phyloP scores from a whole-genome alignment of 2,113 vertebrate genomes.

The Phaethon lepturus region DNA sequence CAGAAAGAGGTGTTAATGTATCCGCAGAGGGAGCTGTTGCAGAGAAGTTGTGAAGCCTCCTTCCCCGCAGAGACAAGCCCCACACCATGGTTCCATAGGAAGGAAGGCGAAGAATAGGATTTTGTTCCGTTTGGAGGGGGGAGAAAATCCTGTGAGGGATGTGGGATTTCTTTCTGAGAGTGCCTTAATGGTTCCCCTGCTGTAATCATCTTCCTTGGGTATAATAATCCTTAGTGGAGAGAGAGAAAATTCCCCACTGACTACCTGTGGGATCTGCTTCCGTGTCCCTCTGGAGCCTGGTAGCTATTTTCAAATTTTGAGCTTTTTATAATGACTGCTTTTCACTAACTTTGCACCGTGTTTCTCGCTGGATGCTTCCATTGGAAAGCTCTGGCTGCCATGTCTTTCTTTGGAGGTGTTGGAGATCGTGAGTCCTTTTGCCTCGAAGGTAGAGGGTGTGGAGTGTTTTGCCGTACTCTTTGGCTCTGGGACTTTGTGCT shows the following conservation, averaged over 20 bases:
- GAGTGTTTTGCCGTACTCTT: fast-evolving
- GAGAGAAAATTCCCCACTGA: neutral
- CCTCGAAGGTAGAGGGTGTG: neutral
- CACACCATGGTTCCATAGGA: fast-evolving
- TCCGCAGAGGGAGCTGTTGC: neutral
- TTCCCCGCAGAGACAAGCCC: neutral
- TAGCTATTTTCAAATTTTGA: neutral
- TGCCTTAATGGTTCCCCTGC: neutral
- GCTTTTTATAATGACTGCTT: neutral
- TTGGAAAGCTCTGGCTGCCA: neutral
- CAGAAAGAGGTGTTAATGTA: neutral
- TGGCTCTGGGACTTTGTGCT: neutral
- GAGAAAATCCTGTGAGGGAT: neutral
- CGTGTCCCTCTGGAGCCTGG: neutral
- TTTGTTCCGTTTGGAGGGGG: neutral
- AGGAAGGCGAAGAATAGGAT: neutral
- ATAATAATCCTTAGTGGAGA: fast-evolving
- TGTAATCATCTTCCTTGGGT: neutral
- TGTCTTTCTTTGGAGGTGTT: neutral
- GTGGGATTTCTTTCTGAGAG: neutral
- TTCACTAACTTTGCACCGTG: fast-evolving
- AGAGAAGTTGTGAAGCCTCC: neutral
- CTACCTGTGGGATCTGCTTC: neutral
- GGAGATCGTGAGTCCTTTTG: neutral
- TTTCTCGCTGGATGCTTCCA: neutral